These are phyloP conservation scores for Clamator glandarius DNA, from an alignment of 2,797 vertebrate genomes.

Conservation along the genomic window DNA sequence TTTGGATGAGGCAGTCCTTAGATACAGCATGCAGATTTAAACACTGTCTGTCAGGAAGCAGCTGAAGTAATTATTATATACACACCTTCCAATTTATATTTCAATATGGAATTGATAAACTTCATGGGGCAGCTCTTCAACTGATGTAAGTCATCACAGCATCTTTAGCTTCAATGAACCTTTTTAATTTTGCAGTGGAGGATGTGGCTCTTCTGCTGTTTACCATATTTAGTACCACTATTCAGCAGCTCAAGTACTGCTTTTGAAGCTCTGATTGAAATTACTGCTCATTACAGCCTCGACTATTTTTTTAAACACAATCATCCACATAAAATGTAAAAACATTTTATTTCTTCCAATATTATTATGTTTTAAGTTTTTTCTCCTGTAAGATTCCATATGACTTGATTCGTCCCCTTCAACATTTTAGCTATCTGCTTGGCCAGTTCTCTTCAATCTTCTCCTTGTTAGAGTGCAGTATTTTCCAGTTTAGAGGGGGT, in stretches of 20 bases:
- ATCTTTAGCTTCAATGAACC: conserved; percentile 41
- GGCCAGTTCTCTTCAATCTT: neutral
- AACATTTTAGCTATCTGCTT: neutral
- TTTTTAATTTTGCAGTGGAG: conserved; percentile 37
- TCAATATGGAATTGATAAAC: conserved; percentile 38
- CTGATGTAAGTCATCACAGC: conserved; percentile 37
- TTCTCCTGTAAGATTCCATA: neutral
- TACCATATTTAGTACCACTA: conserved; percentile 53
- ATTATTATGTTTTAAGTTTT: conserved; percentile 3
- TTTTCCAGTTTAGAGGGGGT: neutral
- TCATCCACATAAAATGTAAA: conserved; percentile 36
- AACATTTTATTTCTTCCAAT: conserved; percentile 42
- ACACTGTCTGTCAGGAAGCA: neutral
- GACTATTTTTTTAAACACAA: conserved; percentile 50
- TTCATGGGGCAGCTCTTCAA: conserved; percentile 42
- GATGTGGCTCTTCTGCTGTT: conserved; percentile 45
- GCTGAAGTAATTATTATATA: conserved; percentile 19
- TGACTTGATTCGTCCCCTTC: neutral
- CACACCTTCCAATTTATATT: neutral
- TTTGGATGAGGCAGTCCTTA: neutral
- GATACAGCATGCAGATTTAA: neutral
- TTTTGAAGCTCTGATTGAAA: conserved; percentile 68
- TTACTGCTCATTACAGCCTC: conserved; percentile 54
- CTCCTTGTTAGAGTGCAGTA: neutral
- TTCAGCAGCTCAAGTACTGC: conserved; percentile 55